Evolutionary conservation across 2,797 vertebrate species (phyloP), one percentile per base, ranked within the genome.

Genomic region (Dryobates pubescens): DNA sequence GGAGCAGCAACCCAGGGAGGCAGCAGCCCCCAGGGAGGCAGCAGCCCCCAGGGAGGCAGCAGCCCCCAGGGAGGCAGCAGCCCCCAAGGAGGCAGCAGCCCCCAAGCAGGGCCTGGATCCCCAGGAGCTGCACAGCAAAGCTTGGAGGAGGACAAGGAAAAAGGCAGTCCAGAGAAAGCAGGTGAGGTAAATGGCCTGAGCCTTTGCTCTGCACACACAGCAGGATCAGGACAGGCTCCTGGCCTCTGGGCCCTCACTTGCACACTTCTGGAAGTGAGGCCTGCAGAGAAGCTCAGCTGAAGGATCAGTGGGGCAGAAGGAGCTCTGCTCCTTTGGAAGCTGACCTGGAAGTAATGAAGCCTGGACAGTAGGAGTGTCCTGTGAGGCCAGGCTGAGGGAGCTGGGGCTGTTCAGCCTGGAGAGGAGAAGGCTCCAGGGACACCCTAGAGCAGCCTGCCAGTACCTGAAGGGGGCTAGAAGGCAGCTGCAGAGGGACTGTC

Each of bases 1-100:
- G 94, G 67, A 41, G 63, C 75, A 32, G 36, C 36, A 11, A 10
- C 13, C 14, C 41, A 6, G 7, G 16, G 36, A 8, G 36, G 36
- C 36, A 9, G 36, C 36, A 9, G 36, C 36, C n/a, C n/a, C n/a
- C n/a, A n/a, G n/a, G 36, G 36, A 8, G 9, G 36, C 36, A 36
- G 36, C 36, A 97, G 97, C 78, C 95, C 98, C 5, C 36, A 93
- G n/a, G n/a, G 36, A 9, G 36, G 36, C 36, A 10, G 36, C 36
- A 36, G 36, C 9, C 12, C 12, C 41, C 41, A 13, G 13, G 41
- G 41, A 13, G 41, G 41, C 41, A 13, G 14, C 13, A 41, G 38
- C 13, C 38, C 11, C 14, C 83, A 24, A n/a, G 22, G 36, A 63
- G 76, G 82, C n/a, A 93, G 65, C 59, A 97, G 97, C 78, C 95